phyloP scores from a whole-genome alignment of 2,797 vertebrate species.

The Peromyscus aztecus region DNA sequence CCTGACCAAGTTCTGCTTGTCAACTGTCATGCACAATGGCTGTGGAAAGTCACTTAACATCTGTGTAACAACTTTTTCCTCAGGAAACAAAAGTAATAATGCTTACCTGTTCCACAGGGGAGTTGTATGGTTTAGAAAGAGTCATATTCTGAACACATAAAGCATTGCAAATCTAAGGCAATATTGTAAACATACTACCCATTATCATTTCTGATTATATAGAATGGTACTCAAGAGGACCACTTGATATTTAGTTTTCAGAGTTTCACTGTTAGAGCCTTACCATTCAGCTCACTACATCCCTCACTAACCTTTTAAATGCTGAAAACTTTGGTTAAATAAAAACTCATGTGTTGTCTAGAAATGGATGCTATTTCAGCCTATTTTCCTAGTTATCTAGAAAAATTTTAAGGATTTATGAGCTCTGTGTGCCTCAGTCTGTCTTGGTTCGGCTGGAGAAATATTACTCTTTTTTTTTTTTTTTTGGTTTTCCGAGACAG shows the following conservation, averaged over 20 bases:
- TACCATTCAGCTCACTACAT: not conserved
- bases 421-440: not conserved
- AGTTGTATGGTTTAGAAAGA: constrained; percentile 3
- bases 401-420: constrained; percentile 34
- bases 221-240: not conserved
- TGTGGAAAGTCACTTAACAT: constrained; percentile 51
- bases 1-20: not conserved
- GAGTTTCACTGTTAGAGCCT: constrained; percentile 11
- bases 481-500: no score
- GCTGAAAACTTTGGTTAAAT: constrained; percentile 5
- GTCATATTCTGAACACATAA: constrained; percentile 12
- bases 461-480: constrained; percentile 34
- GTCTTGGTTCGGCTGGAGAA: constrained; percentile 8
- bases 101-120: not conserved
- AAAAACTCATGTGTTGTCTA: not conserved
- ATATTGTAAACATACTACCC: not conserved
- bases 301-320: not conserved
- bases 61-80: constrained; percentile 45
- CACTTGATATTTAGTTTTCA: not conserved
- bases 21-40: not conserved
- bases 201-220: constrained; percentile 45
- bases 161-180: constrained; percentile 15
- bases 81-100: not conserved
- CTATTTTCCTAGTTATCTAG: constrained; percentile 2
- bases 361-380: not conserved